Conservation (phyloP, 2,113 vertebrate genomes). For the Phrynosoma platyrhinos region DNA sequence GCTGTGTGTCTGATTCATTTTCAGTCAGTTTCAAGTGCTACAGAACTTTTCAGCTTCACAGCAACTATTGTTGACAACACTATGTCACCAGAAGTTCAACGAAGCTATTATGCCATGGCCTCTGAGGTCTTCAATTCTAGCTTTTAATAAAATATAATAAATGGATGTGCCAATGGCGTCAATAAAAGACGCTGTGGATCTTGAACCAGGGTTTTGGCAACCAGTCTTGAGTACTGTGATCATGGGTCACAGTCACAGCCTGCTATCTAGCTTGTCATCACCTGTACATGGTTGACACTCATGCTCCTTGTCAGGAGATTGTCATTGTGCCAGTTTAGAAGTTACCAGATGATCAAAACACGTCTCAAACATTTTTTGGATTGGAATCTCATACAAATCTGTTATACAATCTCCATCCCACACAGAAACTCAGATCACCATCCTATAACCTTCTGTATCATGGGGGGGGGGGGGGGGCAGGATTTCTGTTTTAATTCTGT, state of each 20-base stretch:
- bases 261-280: not conserved
- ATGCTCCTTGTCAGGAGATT: not conserved
- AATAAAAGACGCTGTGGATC: not conserved
- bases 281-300: not conserved
- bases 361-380: not conserved
- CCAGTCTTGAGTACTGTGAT: not conserved
- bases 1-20: slow-evolving; percentile 37
- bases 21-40: slow-evolving; percentile 27
- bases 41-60: not conserved
- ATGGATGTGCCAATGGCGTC: not conserved
- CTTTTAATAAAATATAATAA: not conserved
- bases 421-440: not conserved
- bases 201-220: not conserved
- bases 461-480: too few relatives aligned
- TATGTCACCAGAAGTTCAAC: not conserved
- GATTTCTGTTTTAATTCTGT: too few relatives aligned
- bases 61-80: not conserved
- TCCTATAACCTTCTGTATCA: not conserved
- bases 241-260: not conserved
- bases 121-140: not conserved
- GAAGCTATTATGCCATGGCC: not conserved
- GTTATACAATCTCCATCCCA: not conserved
- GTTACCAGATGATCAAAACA: not conserved
- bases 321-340: not conserved
- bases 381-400: not conserved